Conservation (phyloP, 1,140 invertebrate species). For the Coptotermes formosanus region DNA sequence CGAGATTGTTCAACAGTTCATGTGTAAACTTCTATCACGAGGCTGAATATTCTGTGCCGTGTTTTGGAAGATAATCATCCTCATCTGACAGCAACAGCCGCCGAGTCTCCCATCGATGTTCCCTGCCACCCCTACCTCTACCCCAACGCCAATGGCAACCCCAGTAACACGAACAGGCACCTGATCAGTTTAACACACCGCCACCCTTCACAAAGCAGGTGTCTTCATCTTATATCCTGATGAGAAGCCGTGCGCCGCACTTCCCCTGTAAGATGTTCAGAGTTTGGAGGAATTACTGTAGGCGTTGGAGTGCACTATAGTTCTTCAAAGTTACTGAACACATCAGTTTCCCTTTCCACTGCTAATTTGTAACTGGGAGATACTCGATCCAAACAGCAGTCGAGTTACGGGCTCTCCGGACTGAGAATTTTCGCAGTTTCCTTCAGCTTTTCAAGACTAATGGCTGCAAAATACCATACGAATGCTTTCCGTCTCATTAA, state of each 20-base stretch:
- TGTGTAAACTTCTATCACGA: background rate
- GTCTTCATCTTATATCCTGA: background rate
- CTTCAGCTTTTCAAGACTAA: no score
- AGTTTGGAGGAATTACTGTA: no score
- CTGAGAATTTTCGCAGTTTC: no score
- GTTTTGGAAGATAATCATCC: background rate
- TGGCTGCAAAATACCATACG: no score
- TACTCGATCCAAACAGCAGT: no score
- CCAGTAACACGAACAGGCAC: background rate
- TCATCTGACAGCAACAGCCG: background rate
- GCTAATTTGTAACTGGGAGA: no score
- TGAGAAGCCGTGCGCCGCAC: background rate
- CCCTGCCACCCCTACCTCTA: background rate
- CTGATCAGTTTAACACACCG: background rate
- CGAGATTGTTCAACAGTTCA: background rate
- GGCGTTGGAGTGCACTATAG: no score
- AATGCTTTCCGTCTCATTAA: no score
- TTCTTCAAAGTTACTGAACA: no score
- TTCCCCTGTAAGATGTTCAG: no score
- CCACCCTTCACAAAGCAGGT: background rate
- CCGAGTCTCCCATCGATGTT: background rate
- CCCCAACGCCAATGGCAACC: background rate
- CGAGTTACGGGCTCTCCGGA: no score
- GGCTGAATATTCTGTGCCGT: background rate
- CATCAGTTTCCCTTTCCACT: no score